These are phyloP conservation scores for Dryobota labecula DNA, from an alignment of 2,888 invertebrate genomes.

Conservation along the genomic window DNA sequence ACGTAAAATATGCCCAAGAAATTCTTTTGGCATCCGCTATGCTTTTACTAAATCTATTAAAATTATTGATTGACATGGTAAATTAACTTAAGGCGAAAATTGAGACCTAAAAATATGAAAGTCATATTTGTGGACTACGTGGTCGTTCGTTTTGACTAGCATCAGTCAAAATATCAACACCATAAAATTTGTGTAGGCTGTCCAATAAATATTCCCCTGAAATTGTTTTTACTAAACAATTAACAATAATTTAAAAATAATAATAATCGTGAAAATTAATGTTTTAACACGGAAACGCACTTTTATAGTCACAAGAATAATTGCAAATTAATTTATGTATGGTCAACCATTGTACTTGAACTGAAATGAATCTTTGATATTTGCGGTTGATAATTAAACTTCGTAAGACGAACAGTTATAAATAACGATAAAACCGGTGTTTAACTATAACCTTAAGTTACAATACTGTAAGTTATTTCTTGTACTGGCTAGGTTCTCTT, in stretches of 20 bases:
- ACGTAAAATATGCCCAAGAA: not conserved
- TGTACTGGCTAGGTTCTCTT: conserved; percentile 58
- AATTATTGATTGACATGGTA: not conserved
- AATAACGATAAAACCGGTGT: conserved; percentile 66
- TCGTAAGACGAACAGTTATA: conserved; percentile 59
- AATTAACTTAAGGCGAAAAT: not conserved
- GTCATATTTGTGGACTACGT: not conserved
- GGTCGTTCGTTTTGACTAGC: not conserved
- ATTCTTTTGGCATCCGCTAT: not conserved
- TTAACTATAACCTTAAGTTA: conserved; percentile 70
- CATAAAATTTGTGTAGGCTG: not conserved
- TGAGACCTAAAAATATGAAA: not conserved
- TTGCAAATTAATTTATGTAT: conserved; percentile 35
- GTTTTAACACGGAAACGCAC: conserved; percentile 29
- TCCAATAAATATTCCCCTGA: not conserved
- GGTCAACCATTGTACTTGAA: conserved; percentile 21
- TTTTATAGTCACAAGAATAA: conserved; percentile 23
- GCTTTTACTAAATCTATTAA: not conserved
- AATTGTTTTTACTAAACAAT: not conserved
- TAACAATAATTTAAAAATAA: conserved; percentile 1
- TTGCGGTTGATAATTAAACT: conserved; percentile 69
- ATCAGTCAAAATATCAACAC: not conserved
- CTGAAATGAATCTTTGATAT: conserved; percentile 36
- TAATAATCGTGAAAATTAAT: not conserved
- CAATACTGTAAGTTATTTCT: conserved; percentile 66